Conservation (phyloP, 2,113 vertebrate genomes). For the Nyctibius bracteatus region DNA sequence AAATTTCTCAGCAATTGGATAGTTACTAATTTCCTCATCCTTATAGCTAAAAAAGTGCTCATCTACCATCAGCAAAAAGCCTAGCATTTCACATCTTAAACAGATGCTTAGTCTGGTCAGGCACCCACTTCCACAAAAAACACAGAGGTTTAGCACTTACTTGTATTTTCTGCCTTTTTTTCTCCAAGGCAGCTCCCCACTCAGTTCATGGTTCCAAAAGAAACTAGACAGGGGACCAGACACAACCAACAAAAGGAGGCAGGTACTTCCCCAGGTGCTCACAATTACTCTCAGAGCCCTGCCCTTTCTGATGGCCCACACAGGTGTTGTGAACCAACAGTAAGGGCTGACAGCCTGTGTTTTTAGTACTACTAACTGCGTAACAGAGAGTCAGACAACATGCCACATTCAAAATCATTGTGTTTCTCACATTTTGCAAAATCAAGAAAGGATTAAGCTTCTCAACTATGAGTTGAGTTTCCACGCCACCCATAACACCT, state of each 20-base stretch:
- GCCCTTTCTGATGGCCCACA: not conserved
- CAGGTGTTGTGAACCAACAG: not conserved
- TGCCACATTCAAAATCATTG: slow-evolving; percentile 34
- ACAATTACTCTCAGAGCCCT: not conserved
- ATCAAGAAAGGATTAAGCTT: slow-evolving; percentile 49
- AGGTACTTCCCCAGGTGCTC: not conserved
- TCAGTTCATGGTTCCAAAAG: not conserved
- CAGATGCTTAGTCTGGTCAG: not conserved
- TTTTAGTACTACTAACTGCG: not conserved
- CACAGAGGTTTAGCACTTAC: not conserved
- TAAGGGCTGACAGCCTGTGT: not conserved
- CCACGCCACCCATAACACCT: slow-evolving; percentile 47
- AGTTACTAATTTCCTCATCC: not conserved
- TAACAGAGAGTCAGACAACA: not conserved
- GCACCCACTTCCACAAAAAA: not conserved
- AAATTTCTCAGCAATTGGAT: not conserved
- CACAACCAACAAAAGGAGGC: not conserved
- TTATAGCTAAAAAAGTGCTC: not conserved
- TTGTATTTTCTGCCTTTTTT: not conserved
- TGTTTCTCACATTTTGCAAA: slow-evolving; percentile 43
- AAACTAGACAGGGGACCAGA: fast-evolving
- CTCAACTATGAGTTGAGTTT: slow-evolving; percentile 59
- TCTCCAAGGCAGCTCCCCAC: not conserved
- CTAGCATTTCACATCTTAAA: not conserved
- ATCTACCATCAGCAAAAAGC: not conserved